Evolutionary conservation across 2,113 vertebrate genomes (phyloP).

Genomic region (Nasalis larvatus): DNA sequence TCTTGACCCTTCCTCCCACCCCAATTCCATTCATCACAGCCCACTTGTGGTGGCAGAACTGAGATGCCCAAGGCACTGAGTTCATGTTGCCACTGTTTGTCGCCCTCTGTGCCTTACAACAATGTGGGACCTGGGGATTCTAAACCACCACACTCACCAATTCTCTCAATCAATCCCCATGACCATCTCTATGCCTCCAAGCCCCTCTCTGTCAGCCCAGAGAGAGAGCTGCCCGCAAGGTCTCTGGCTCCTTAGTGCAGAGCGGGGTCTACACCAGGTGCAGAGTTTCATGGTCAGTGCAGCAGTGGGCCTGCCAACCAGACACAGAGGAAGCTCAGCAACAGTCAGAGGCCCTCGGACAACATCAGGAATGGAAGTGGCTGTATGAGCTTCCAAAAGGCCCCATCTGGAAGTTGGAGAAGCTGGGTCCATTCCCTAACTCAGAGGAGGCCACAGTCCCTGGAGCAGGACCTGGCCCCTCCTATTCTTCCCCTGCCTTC

Average conservation of each 20-base stretch:
- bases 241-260: neutral
- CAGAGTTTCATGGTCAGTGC: neutral
- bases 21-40: neutral
- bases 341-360: neutral
- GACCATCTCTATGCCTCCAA: neutral
- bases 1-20: neutral
- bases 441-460: neutral
- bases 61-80: neutral
- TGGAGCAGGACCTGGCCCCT: neutral
- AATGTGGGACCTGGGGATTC: neutral
- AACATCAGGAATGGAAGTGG: neutral
- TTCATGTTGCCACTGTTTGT: too few species aligned
- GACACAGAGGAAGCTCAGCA: neutral
- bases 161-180: too few species aligned
- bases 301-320: neutral
- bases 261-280: neutral
- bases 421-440: neutral
- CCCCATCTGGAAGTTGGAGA: neutral
- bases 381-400: neutral
- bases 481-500: neutral
- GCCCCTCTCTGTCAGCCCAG: neutral
- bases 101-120: neutral
- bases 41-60: neutral
- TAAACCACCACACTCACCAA: neutral
- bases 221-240: accelerated